Base-by-base conservation (phyloP, 2,113 vertebrate genomes). In the Bufo gargarizans region DNA sequence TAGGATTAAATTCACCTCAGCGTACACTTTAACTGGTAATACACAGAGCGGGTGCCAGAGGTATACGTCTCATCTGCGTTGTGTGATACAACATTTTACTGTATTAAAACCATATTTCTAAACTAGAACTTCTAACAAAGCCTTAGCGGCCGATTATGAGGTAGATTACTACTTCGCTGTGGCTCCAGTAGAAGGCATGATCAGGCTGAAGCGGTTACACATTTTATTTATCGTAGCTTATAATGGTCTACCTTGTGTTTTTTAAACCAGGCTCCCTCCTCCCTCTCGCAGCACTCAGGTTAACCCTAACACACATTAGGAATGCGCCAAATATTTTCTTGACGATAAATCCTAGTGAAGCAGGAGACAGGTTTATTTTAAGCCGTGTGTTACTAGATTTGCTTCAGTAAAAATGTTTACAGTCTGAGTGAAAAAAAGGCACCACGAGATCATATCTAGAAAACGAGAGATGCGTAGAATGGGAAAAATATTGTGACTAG, bases 391-490 rank as follows among this genome's bases (percentile, higher is more conserved):
- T 33, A 67, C 85, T 47, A 67, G 85, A 69, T 86, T 86, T 55
- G 77, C 47, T 79, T 69, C 61, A 67, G 59, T 77, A 61, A 86
- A 79, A 86, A 80, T 86, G 74, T 86, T 86, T 86, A 86, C n/a
- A 79, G 85, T 86, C 76, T 79, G 85, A 69, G 74, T 14, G 59
- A 67, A 86, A 77, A 77, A 77, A 78, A 79, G 61, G 77, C 85
- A 69, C 76, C 85, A 86, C 61, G 77, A 55, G 85, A 86, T 86
- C 53, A 86, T 4, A 86, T 86, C 49, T 33, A 33, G 16, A 79
- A 86, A 33, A 86, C 33, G 74, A 56, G 59, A 78, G 74, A 65
- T 65, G 74, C 59, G 45, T 79, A 79, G 19, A 56, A 69, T 53
- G 45, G 45, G 74, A 59, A 78, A 86, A 86, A 86, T 86, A 67